A percentile compares a stretch with the other conserved stretches of the same genome.
phyloP scores from a whole-genome alignment of 2,797 vertebrate genomes.

The Mormyrops boulengeri region DNA sequence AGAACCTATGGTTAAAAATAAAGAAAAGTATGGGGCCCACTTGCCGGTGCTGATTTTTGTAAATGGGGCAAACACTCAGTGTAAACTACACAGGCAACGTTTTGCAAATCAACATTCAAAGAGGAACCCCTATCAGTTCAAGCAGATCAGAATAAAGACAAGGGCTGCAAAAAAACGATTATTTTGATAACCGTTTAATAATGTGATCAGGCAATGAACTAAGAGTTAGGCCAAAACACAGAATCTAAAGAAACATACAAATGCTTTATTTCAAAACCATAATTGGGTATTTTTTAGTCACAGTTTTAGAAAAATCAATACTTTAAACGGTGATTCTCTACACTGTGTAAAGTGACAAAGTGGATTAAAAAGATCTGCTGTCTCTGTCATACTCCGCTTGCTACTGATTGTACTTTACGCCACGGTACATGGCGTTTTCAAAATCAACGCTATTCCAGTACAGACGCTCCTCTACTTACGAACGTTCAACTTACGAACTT shows the following conservation, averaged over 20 bases:
- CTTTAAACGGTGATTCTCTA: too few relatives aligned
- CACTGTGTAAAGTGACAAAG: background rate
- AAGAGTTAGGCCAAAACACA: background rate
- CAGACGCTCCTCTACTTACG: too few relatives aligned
- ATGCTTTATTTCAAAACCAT: background rate
- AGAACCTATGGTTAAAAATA: background rate
- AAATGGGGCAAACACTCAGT: background rate
- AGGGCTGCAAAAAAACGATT: background rate
- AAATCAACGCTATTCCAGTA: background rate
- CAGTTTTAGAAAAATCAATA: background rate
- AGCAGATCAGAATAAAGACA: background rate
- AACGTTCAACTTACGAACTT: too few relatives aligned
- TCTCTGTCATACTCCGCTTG: background rate
- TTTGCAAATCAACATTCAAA: background rate
- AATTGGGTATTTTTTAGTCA: background rate
- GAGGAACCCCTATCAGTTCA: background rate
- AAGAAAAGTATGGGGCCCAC: background rate
- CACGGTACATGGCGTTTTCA: background rate
- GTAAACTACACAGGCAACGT: background rate
- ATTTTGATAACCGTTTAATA: background rate
- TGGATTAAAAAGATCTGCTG: background rate
- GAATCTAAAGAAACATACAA: background rate
- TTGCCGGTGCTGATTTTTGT: background rate
- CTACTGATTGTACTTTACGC: background rate
- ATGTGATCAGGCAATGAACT: background rate